Evolutionary conservation across 2,888 invertebrate genomes (phyloP), one percentile per base, ranked within the genome.

Genomic region (Athalia rosae): DNA sequence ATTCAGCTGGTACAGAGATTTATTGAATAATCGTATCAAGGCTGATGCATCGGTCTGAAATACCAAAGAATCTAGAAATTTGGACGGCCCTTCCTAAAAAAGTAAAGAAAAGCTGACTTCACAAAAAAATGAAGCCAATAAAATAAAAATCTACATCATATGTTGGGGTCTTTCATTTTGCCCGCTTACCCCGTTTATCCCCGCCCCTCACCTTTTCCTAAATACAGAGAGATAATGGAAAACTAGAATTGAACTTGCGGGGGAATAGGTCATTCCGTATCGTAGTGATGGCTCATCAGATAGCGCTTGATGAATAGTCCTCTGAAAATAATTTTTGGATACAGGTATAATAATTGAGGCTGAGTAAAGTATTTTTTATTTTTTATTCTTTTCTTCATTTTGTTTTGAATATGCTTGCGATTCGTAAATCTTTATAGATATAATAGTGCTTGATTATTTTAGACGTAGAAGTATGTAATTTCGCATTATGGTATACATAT

Each of bases 321-420:
- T 45, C 43, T 58, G 13, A 15, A 58, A 58, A 56, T 28, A 28
- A 71, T 76, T 81, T 62, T 79, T 81, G 73, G 79, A 82, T 82
- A 85, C 82, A 84, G 9, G 76, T 53, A 50, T 58, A 53, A 78
- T 81, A 83, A 47, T 83, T 82, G 83, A 81, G 81, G 84, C 80
- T 85, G 85, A 83, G 79, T 80, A 81, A 79, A 82, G 80, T 79
- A 71, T 80, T 79, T 80, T 58, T 80, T 78, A 45, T 67, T 50
- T 48, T 53, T 9, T 66, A n/a, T 7, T 15, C 48, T 47, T 7
- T 1, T 63, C 4, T 64, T 47, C 3, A 7, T 47, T 5, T 45
- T 53, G 11, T 63, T 3, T 61, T 43, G 41, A 41, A 13, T 13
- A 69, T 69, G 43, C 53, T 4, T n/a, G 53, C 43, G 41, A 58